Evolutionary conservation across 2,113 vertebrate genomes (phyloP).

Genomic region (Corythoichthys haematopterus): DNA sequence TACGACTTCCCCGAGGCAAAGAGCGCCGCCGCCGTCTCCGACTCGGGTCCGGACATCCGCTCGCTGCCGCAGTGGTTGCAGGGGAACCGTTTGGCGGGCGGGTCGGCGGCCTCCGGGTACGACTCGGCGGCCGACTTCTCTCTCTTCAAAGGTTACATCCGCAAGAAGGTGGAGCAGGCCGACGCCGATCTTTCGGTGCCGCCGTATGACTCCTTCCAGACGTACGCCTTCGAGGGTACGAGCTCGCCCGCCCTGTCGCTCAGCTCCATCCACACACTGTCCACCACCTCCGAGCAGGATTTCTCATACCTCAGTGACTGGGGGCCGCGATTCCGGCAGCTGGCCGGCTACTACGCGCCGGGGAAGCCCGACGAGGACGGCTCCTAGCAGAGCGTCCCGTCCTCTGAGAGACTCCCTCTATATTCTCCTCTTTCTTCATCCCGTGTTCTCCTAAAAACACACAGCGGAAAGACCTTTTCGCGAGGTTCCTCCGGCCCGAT

Average conservation of each 20-base stretch:
- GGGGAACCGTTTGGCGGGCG: constrained; percentile 38
- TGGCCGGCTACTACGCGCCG: constrained; percentile 87
- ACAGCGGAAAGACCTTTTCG: constrained; percentile 15
- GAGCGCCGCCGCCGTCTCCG: constrained; percentile 51
- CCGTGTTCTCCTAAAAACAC: constrained; percentile 30
- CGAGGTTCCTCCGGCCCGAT: background rate
- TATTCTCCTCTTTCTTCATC: constrained; percentile 22
- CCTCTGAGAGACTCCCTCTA: constrained; percentile 27
- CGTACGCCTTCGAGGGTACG: constrained; percentile 92
- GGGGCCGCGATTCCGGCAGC: constrained; percentile 92
- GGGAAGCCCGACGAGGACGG: constrained; percentile 77
- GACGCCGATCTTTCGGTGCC: constrained; percentile 91
- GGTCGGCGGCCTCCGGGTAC: constrained; percentile 41
- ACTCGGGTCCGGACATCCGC: constrained; percentile 78
- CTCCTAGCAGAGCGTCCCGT: constrained; percentile 75
- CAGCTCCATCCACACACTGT: constrained; percentile 93
- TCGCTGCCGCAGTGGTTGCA: constrained; percentile 85
- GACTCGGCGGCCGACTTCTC: constrained; percentile 83
- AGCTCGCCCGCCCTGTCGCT: constrained; percentile 87
- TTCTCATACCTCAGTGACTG: constrained; percentile 92
- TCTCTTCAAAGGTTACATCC: constrained; percentile 91
- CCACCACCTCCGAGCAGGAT: constrained; percentile 91
- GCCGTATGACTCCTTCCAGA: constrained; percentile 98
- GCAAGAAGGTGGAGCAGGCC: constrained; percentile 92
- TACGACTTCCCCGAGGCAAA: constrained; percentile 93